Evolutionary conservation across 2,797 vertebrate species (phyloP).

Genomic region (Cercopithecus diana): DNA sequence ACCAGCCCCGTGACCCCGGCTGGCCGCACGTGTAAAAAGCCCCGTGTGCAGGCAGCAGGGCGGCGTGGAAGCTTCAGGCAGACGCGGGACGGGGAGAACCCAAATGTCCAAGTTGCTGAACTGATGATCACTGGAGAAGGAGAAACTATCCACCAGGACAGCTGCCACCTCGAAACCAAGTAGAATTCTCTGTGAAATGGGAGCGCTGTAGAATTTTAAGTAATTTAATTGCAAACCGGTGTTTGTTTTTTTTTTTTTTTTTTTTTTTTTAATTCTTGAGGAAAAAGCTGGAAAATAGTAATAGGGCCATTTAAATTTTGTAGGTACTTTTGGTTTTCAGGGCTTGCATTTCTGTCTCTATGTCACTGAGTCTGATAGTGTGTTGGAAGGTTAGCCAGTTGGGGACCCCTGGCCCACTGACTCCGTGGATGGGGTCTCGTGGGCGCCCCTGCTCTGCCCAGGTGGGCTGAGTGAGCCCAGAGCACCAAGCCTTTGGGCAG

Average conservation of each 20-base stretch:
- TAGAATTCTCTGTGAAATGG: slow-evolving; percentile 53
- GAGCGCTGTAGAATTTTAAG: slow-evolving; percentile 58
- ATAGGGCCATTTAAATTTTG: slow-evolving; percentile 28
- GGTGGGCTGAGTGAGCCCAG: background rate
- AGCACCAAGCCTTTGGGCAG: background rate
- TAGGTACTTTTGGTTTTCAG: slow-evolving; percentile 42
- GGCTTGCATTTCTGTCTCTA: background rate
- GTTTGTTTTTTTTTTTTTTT: background rate
- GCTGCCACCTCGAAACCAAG: slow-evolving; percentile 31
- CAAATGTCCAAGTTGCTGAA: background rate
- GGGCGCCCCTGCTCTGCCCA: background rate
- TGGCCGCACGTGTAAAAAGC: background rate
- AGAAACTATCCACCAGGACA: background rate
- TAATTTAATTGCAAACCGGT: slow-evolving; percentile 70
- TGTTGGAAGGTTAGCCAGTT: background rate
- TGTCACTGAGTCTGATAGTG: background rate
- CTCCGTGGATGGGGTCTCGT: background rate
- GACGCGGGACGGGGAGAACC: background rate
- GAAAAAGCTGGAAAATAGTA: slow-evolving; percentile 60
- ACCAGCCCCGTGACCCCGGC: background rate
- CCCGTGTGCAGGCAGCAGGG: background rate
- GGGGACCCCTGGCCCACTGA: background rate
- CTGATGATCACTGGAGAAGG: slow-evolving; percentile 41
- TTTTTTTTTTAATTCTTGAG: slow-evolving; percentile 53
- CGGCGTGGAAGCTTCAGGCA: background rate